Evolutionary conservation across 2,797 vertebrate species (phyloP).

Genomic region (Pampus argenteus): DNA sequence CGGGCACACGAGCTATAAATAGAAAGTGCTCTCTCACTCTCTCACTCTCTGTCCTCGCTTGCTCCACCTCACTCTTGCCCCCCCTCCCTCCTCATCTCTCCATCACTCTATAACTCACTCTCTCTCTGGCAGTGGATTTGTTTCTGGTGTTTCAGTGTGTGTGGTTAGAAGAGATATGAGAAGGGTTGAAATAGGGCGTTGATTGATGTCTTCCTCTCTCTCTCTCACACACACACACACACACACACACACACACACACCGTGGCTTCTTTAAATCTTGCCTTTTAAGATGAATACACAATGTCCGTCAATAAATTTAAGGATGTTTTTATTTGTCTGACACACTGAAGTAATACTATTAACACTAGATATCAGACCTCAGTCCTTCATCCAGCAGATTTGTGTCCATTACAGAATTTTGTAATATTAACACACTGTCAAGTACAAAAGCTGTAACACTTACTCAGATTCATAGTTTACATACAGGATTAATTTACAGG

Average conservation of each 20-base stretch:
- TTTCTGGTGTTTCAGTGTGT: conserved; percentile 62
- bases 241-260: background rate
- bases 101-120: conserved; percentile 66
- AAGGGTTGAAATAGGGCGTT: conserved; percentile 53
- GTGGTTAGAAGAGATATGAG: conserved; percentile 61
- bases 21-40: conserved; percentile 75
- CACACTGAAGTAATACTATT: background rate
- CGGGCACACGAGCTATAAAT: conserved; percentile 78
- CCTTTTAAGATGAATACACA: conserved; percentile 4
- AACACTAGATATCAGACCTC: background rate
- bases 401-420: background rate
- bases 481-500: background rate
- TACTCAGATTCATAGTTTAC: background rate
- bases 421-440: background rate
- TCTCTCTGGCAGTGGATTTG: conserved; percentile 59
- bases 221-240: background rate
- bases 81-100: conserved; percentile 28
- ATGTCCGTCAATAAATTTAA: conserved; percentile 3
- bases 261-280: background rate
- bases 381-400: background rate
- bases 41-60: conserved; percentile 53
- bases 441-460: background rate
- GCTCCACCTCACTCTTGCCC: conserved; percentile 12
- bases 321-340: conserved; percentile 10
- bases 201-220: conserved; percentile 58